phyloP scores from a whole-genome alignment of 2,888 invertebrate species.

The Eurois occulta region DNA sequence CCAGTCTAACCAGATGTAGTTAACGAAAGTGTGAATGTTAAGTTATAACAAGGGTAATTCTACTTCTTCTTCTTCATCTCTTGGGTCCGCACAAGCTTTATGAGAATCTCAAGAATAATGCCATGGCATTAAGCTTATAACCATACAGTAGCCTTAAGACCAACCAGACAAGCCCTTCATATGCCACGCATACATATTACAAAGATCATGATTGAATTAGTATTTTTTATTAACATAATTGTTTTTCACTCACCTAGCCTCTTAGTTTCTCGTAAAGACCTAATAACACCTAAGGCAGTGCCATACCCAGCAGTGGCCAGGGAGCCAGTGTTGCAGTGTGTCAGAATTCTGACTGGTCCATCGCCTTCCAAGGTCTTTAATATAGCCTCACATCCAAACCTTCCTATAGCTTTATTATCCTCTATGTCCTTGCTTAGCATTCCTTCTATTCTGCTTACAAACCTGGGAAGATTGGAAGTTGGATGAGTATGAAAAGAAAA shows the following conservation, averaged over 20 bases:
- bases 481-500: background rate
- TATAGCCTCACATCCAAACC: constrained; percentile 95
- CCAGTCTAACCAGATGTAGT: background rate
- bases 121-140: background rate
- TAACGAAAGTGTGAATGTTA: background rate
- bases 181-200: too few species aligned
- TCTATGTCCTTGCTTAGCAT: constrained; percentile 96
- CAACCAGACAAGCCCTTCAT: too few species aligned
- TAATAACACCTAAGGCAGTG: constrained; percentile 98
- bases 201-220: too few species aligned
- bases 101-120: background rate
- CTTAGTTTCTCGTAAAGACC: constrained; percentile 93
- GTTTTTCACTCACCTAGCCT: constrained; percentile 92
- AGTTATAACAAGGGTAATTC: too few species aligned
- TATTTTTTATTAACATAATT: too few species aligned
- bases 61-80: background rate
- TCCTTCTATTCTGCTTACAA: constrained; percentile 94
- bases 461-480: constrained; percentile 88
- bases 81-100: background rate
- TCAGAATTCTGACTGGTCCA: constrained; percentile 93
- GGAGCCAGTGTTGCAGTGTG: constrained; percentile 99
- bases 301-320: constrained; percentile 99
- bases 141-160: background rate
- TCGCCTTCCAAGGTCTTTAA: constrained; percentile 90
- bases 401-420: constrained; percentile 96